Percentiles rank a stretch among this genome's conserved stretches.
Conservation (phyloP, 2,797 vertebrate genomes). For the Rhabdophis nuchalis region DNA sequence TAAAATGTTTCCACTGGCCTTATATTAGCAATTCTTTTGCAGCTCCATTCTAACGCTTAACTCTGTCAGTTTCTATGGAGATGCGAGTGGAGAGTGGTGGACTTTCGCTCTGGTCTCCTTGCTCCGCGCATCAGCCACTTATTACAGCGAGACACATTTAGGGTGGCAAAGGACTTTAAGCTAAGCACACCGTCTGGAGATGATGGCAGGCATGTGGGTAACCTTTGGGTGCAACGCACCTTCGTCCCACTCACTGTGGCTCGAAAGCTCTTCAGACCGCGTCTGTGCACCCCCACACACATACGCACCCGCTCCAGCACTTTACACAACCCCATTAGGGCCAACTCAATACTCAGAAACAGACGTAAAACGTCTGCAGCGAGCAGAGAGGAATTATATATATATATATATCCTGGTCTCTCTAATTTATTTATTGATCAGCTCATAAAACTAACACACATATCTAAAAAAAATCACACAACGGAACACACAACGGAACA, state of each 20-base stretch:
- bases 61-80: slow-evolving; percentile 41
- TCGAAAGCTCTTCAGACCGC: neutral
- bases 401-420: too few relatives aligned
- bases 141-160: slow-evolving; percentile 39
- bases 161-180: neutral
- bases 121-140: slow-evolving; percentile 44
- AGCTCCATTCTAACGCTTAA: slow-evolving; percentile 43
- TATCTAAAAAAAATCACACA: too few relatives aligned
- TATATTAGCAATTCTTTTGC: slow-evolving; percentile 43
- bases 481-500: too few relatives aligned
- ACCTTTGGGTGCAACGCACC: neutral
- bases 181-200: neutral
- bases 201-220: neutral
- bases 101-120: neutral
- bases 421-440: too few relatives aligned
- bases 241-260: neutral
- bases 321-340: neutral
- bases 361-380: neutral
- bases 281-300: neutral
- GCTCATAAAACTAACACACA: too few relatives aligned
- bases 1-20: slow-evolving; percentile 1
- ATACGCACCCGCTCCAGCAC: neutral
- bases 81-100: neutral
- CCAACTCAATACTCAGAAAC: neutral
- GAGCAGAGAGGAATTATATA: neutral